Conservation (phyloP, 2,888 invertebrate genomes). For the Mythimna vitellina region DNA sequence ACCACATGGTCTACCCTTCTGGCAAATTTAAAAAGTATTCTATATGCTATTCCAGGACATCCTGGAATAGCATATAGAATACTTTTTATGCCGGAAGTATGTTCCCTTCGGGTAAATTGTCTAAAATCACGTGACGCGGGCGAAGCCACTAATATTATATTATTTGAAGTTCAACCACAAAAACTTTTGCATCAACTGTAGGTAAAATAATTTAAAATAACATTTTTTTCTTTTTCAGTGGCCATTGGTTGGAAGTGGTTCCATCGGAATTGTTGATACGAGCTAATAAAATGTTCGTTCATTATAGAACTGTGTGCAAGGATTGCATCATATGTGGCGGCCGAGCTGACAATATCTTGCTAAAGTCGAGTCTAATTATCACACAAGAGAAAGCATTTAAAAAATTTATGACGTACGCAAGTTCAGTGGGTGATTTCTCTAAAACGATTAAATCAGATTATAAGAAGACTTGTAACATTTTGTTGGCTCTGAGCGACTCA, state of each 20-base stretch:
- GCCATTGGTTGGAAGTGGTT: conserved; percentile 35
- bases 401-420: background rate
- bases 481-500: conserved; percentile 21
- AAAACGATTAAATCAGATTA: conserved; percentile 1
- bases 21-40: too few relatives aligned
- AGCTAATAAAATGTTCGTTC: background rate
- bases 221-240: conserved; percentile 31
- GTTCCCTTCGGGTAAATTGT: too few relatives aligned
- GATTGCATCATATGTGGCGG: conserved; percentile 36
- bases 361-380: background rate
- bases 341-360: conserved; percentile 6
- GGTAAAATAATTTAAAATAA: background rate
- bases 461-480: conserved; percentile 22
- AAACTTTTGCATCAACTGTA: too few relatives aligned
- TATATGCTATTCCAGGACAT: too few relatives aligned
- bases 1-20: too few relatives aligned
- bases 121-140: too few relatives aligned
- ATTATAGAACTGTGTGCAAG: conserved; percentile 29
- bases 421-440: background rate
- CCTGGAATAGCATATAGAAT: too few relatives aligned
- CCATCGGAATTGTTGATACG: background rate
- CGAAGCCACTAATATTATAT: too few relatives aligned
- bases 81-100: too few relatives aligned
- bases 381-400: conserved; percentile 9
- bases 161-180: too few relatives aligned